Evolutionary conservation across 2,797 vertebrate genomes (phyloP).

Genomic region (Podarcis siculus): DNA sequence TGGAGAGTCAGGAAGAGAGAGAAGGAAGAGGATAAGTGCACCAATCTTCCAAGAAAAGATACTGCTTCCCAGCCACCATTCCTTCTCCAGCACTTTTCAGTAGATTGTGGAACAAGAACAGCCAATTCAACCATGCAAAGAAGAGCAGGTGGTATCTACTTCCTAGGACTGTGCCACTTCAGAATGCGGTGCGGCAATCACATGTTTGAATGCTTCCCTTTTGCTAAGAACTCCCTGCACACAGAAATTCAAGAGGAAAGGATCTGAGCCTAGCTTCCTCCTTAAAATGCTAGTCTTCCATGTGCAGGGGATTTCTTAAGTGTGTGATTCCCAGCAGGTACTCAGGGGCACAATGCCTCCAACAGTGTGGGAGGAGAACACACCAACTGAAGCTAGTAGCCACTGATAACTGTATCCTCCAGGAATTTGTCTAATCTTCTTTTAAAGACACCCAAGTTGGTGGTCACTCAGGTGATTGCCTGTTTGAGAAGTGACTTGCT

Average conservation of each 20-base stretch:
- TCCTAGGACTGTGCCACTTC: not conserved
- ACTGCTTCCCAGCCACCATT: too few species aligned
- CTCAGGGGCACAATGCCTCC: too few species aligned
- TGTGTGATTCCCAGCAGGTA: too few species aligned
- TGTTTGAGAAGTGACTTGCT: not conserved
- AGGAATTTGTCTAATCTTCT: too few species aligned
- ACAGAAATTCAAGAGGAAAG: not conserved
- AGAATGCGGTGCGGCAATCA: not conserved
- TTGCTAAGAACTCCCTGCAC: not conserved
- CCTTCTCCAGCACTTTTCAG: not conserved
- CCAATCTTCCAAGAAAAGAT: not conserved
- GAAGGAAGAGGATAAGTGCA: not conserved
- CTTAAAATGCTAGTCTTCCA: too few species aligned
- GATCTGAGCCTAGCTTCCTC: not conserved
- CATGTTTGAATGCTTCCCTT: not conserved
- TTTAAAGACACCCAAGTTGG: too few species aligned
- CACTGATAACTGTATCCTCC: too few species aligned
- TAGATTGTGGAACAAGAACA: not conserved
- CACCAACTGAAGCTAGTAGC: too few species aligned
- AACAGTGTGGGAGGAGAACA: too few species aligned
- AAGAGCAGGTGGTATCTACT: not conserved
- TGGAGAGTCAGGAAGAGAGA: constrained; percentile 54
- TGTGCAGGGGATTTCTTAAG: too few species aligned
- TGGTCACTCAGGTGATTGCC: not conserved
- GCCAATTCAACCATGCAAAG: not conserved